Base-by-base conservation (phyloP, 2,888 invertebrate species). In the Spisula subtruncata region DNA sequence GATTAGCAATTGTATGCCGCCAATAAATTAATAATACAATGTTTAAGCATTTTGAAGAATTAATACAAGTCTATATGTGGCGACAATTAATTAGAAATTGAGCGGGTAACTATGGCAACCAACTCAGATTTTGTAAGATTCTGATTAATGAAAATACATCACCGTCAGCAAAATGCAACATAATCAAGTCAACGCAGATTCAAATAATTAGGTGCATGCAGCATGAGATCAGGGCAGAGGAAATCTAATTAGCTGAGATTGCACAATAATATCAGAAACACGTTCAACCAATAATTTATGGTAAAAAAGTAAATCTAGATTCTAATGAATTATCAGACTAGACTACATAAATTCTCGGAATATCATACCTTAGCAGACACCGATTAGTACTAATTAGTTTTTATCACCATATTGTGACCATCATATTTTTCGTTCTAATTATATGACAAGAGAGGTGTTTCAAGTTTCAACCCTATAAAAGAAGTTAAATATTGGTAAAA, bases 221-320 rank as follows among this genome's bases (percentile, higher is more conserved):
- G 8, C n/a, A 25, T 25, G 14, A 5, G 25, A 60, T 60, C 60
- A 60, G 25, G 2, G 16, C 51, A 12, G 51, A n/a, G n/a, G 60
- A 12, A 66, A 66, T 66, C 25, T 0, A 66, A 66, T 66, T 66
- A 66, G 25, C 25, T 66, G 25, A 25, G 60, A 66, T 66, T 66
- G 60, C 60, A 66, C 25, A 66, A 66, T 66, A 66, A 25, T 66
- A n/a, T 25, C 60, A 66, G n/a, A 66, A 66, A 66, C 60, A 51
- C 25, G 25, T 66, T n/a, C 60, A 10, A 66, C 51, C 12, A 12
- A 51, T 12, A 51, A 51, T 51, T 12, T 51, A 51, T 14, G 14
- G 51, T 12, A 51, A 12, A 51, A 41, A 41, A 41, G 8, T 41
- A 2, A 41, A 41, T 2, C 41, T 41, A 41, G 8, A n/a, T n/a